Evolutionary conservation across 2,113 vertebrate genomes (phyloP).

Genomic region (Macroglossus sobrinus): DNA sequence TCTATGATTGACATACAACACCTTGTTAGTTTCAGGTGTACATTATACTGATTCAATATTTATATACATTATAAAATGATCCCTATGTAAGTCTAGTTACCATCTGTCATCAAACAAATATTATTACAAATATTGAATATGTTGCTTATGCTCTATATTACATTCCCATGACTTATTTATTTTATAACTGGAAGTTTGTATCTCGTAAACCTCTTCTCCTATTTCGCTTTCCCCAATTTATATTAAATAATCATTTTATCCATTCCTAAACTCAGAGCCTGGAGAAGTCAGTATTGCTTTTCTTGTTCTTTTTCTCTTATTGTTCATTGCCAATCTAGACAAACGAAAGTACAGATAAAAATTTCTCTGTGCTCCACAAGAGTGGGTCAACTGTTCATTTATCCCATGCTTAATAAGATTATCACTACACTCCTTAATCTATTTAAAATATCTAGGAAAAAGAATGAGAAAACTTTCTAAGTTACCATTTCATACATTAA

Average conservation of each 20-base stretch:
- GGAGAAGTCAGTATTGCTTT: not conserved
- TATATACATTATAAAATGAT: not conserved
- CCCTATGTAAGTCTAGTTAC: not conserved
- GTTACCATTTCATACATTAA: slow-evolving; percentile 35
- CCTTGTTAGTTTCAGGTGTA: not conserved
- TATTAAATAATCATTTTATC: slow-evolving; percentile 22
- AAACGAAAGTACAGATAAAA: slow-evolving; percentile 19
- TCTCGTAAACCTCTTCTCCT: not conserved
- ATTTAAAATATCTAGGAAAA: slow-evolving; percentile 58
- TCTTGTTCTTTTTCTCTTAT: not conserved
- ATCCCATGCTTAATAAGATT: slow-evolving; percentile 35
- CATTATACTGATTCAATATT: not conserved
- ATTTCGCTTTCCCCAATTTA: not conserved
- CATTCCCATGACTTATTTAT: not conserved
- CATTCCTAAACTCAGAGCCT: not conserved
- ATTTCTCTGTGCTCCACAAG: not conserved
- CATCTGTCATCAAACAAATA: not conserved
- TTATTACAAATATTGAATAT: not conserved
- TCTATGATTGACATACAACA: not conserved
- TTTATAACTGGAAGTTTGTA: not conserved
- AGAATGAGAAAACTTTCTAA: slow-evolving; percentile 44
- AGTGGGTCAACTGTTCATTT: slow-evolving; percentile 41
- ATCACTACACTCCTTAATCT: slow-evolving; percentile 34
- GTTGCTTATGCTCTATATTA: not conserved
- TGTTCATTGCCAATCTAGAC: not conserved